Evolutionary conservation across 2,113 vertebrate genomes (phyloP).

Genomic region (Sinocyclocheilus anshuiensis): DNA sequence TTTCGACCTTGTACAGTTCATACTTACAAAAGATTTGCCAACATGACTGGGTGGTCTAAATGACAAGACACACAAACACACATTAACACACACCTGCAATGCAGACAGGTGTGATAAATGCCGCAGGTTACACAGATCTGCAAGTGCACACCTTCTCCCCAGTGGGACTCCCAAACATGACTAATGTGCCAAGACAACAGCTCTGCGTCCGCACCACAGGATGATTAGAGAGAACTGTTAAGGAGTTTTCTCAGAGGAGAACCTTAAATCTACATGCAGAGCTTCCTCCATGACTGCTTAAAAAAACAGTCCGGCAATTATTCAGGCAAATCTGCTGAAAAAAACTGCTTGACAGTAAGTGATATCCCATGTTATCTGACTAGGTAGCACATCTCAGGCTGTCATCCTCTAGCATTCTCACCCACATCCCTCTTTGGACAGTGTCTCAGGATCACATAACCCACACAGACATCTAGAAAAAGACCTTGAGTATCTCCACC

Average conservation of each 20-base stretch:
- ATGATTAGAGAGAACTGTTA: constrained; percentile 66
- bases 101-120: constrained; percentile 53
- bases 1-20: background rate
- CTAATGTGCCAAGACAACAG: constrained; percentile 64
- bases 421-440: background rate
- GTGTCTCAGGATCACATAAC: background rate
- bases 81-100: constrained; percentile 42
- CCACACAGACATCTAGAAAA: background rate
- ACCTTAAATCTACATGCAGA: background rate
- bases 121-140: constrained; percentile 44
- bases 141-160: constrained; percentile 27
- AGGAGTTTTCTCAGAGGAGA: constrained; percentile 54
- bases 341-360: background rate
- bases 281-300: background rate
- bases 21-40: background rate
- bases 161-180: constrained; percentile 53
- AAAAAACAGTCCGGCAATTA: background rate
- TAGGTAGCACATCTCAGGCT: background rate
- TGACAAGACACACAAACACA: background rate
- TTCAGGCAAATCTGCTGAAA: background rate
- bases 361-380: background rate
- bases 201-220: constrained; percentile 59
- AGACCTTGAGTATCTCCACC: background rate
- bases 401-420: background rate
- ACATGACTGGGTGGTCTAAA: constrained; percentile 11